Conservation (phyloP, 2,888 invertebrate genomes). For the Tachystola acroxantha region DNA sequence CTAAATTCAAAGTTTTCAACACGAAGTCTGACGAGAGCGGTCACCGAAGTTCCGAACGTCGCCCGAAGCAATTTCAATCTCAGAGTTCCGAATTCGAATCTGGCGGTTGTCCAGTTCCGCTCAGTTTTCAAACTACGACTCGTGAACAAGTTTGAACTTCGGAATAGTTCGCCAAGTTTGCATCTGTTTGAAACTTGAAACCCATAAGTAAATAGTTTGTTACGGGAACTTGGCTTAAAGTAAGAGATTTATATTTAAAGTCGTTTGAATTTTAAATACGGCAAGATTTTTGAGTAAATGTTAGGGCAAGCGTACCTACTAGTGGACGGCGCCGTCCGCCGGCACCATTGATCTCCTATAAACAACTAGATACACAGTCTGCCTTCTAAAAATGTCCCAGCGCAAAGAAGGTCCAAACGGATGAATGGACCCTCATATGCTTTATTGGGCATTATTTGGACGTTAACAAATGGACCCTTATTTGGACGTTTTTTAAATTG, state of each 20-base stretch:
- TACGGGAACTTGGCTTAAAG: not conserved
- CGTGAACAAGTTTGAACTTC: conserved; percentile 1
- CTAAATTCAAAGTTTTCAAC: not conserved
- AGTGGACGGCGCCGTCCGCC: no score
- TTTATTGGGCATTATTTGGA: no score
- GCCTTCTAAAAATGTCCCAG: no score
- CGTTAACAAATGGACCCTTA: no score
- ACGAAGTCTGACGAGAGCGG: conserved; percentile 1
- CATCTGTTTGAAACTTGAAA: not conserved
- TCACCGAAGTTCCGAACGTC: conserved; percentile 8
- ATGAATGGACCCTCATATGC: no score
- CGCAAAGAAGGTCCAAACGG: no score
- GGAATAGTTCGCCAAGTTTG: conserved; percentile 8
- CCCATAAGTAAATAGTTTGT: conserved; percentile 1
- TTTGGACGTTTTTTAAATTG: no score
- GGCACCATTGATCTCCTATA: no score
- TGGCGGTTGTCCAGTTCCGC: conserved; percentile 13
- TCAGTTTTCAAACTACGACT: conserved; percentile 1
- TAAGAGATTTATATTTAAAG: not conserved
- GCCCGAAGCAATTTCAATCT: conserved; percentile 10
- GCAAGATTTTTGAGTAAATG: no score
- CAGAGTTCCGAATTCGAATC: conserved; percentile 12
- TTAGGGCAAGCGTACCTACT: no score
- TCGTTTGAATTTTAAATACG: no score
- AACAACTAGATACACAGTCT: no score